Evolutionary conservation across 1,140 invertebrate species (phyloP).

Genomic region (Hypsibius dujardini): DNA sequence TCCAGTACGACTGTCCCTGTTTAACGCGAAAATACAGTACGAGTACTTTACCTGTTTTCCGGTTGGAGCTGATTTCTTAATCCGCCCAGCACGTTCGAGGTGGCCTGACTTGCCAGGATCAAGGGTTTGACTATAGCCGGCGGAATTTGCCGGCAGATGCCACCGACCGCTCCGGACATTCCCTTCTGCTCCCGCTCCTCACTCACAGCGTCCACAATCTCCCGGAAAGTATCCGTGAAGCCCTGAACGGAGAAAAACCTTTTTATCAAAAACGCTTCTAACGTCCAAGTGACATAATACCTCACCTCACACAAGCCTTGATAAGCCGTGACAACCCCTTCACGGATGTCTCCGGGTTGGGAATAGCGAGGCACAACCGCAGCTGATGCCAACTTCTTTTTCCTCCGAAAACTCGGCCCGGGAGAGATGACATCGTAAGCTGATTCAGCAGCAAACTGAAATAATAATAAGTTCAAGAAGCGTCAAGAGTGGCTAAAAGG

Average conservation of each 20-base stretch:
- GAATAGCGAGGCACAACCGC: constrained; percentile 31
- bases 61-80: constrained; percentile 74
- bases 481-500: too few species aligned
- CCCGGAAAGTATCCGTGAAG: constrained; percentile 66
- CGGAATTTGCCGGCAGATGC: constrained; percentile 71
- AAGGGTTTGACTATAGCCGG: constrained; percentile 69
- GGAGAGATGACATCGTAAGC: constrained; percentile 88
- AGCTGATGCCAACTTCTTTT: too few species aligned
- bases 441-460: constrained; percentile 74
- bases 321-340: constrained; percentile 73
- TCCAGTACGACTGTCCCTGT: too few species aligned
- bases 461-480: too few species aligned
- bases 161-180: constrained; percentile 66
- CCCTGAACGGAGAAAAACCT: constrained; percentile 43
- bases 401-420: constrained; percentile 52
- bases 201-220: constrained; percentile 55
- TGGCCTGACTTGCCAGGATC: constrained; percentile 70
- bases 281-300: constrained; percentile 5
- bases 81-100: constrained; percentile 73
- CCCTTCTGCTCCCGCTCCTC: constrained; percentile 76
- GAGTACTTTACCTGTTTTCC: constrained; percentile 55
- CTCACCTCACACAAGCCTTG: constrained; percentile 63
- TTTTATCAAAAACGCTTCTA: constrained; percentile 12
- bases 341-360: constrained; percentile 57
- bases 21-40: too few species aligned